Evolutionary conservation across 2,888 invertebrate species (phyloP), one percentile per base, ranked within the genome.

Genomic region (Gymnocheta viridis): DNA sequence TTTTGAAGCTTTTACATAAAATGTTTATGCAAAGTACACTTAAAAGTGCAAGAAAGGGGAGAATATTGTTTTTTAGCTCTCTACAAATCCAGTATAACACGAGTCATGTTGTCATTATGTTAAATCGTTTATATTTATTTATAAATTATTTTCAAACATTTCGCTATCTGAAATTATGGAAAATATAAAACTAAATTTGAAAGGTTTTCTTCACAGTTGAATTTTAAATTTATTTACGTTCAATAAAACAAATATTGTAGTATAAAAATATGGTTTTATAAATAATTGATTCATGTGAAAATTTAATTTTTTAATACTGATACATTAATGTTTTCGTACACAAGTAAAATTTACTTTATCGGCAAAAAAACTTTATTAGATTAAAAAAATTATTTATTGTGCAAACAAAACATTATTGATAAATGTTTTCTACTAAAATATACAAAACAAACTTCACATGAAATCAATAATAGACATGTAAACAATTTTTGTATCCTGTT

Each of bases 381-480:
- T 51, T 38, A 35, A 38, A 38, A 24, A 38, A 22, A 24, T 4
- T 51, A 35, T 67, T 67, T 67, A 24, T 51, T 24, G 27, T 41
- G 14, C 6, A 56, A 62, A 29, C 69, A 62, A 32, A 14, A 41
- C 27, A 56, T 47, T 41, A 72, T 66, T 67, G 49, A 51, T 66
- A 27, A 67, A 29, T 41, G 6, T 17, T 32, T 70, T 64, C 4
- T 27, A 70, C 44, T 24, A 74, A 67, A 60, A 51, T 60, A 14
- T 51, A 41, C 3, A 56, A 56, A 47, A 49, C 44, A 66, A 72
- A 66, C 19, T 44, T 69, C 12, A 17, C 24, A 60, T 44, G 24
- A 51, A 69, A 81, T 81, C 80, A 74, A 81, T 54, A 81, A 74
- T 27, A 64, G 66, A 84, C 44, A 62, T 84, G 58, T 58, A 84